Percentiles rank a stretch among this genome's conserved stretches.
These are phyloP conservation scores for Diplolepis rosae DNA, from an alignment of 2,888 invertebrate species.

Conservation along the genomic window DNA sequence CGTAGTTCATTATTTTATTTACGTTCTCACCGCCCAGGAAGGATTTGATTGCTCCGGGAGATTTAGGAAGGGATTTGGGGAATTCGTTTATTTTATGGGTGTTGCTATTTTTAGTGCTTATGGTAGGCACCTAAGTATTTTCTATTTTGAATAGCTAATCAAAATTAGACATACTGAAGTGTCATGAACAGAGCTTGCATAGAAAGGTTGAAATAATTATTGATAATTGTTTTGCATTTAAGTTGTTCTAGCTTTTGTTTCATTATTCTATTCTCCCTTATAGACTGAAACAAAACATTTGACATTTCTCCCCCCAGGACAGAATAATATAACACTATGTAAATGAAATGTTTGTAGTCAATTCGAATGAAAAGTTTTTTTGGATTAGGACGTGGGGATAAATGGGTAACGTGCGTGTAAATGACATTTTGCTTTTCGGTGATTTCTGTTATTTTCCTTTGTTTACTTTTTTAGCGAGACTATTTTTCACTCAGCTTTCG, in stretches of 20 bases:
- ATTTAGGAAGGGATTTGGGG: background rate
- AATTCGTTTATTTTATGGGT: conserved; percentile 52
- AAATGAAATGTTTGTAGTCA: too few relatives aligned
- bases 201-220: background rate
- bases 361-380: background rate
- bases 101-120: conserved; percentile 58
- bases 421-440: background rate
- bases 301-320: too few relatives aligned
- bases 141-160: background rate
- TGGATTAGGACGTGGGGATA: background rate
- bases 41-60: background rate
- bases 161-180: background rate
- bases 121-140: conserved; percentile 46
- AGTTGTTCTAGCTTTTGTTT: too few relatives aligned
- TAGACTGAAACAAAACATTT: too few relatives aligned
- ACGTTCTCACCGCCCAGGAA: background rate
- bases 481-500: background rate
- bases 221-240: too few relatives aligned
- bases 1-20: background rate
- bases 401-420: background rate
- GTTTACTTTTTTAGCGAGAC: conserved; percentile 1
- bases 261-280: too few relatives aligned
- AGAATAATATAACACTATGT: too few relatives aligned
- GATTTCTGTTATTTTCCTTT: background rate
- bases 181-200: background rate